Percentiles rank a stretch among this genome's conserved stretches.
phyloP scores from a whole-genome alignment of 2,113 vertebrate species.

The Hipposideros armiger region DNA sequence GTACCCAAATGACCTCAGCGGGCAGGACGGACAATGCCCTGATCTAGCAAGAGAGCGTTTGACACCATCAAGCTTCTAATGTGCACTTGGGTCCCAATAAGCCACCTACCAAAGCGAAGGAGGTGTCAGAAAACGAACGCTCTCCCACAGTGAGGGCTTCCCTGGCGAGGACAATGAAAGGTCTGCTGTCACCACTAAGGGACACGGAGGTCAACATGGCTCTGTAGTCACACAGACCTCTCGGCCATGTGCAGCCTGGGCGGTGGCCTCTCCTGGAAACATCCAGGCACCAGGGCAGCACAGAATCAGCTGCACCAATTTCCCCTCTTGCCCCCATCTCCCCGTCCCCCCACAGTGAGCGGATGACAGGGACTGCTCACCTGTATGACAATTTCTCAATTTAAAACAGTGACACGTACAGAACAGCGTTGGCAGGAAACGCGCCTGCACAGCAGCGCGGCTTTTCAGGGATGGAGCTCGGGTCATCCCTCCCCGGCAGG shows the following conservation, averaged over 20 bases:
- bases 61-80: background rate
- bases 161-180: background rate
- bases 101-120: background rate
- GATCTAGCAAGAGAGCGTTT: accelerated
- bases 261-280: background rate
- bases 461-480: too few relatives aligned
- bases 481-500: background rate
- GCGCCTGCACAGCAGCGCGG: background rate
- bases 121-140: background rate
- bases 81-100: background rate
- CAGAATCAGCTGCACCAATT: background rate
- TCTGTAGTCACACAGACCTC: background rate
- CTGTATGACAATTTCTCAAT: background rate
- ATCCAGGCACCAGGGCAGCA: background rate
- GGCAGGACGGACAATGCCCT: background rate
- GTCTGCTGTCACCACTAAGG: background rate
- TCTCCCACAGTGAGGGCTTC: background rate
- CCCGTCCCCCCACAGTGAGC: background rate
- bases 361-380: background rate
- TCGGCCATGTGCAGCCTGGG: accelerated
- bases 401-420: background rate
- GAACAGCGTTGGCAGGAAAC: background rate
- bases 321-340: background rate
- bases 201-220: background rate
- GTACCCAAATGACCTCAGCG: background rate